Evolutionary conservation across 2,113 vertebrate genomes (phyloP).

Genomic region (Bungarus multicinctus): DNA sequence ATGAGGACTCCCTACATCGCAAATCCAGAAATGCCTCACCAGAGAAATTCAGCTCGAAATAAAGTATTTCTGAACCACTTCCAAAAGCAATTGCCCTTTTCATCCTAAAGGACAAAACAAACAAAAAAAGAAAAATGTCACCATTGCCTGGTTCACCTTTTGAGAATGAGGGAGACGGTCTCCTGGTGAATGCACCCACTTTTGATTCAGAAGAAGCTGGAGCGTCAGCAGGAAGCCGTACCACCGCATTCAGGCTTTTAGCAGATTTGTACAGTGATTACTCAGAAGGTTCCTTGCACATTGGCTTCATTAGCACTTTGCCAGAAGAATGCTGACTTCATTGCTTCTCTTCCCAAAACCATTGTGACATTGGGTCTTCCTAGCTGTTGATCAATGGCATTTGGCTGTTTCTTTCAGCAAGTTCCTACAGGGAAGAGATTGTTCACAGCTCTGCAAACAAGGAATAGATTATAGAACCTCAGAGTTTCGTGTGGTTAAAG

Average conservation of each 20-base stretch:
- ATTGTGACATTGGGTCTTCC: neutral
- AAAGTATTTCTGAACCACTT: neutral
- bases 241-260: neutral
- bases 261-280: neutral
- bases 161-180: neutral
- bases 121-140: neutral
- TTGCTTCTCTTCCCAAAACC: neutral
- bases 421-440: neutral
- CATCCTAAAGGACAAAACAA: neutral
- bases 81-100: neutral
- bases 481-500: neutral
- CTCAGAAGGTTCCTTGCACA: neutral
- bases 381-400: neutral
- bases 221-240: neutral
- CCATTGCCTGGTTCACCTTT: neutral
- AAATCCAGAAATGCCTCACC: neutral
- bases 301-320: slow-evolving; percentile 1
- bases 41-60: neutral
- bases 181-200: neutral
- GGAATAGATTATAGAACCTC: neutral
- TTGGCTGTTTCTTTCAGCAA: neutral
- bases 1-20: neutral
- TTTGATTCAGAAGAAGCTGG: neutral
- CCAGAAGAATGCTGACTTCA: slow-evolving; percentile 11
- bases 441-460: neutral